Percentiles rank a stretch among this genome's conserved stretches.
Evolutionary conservation across 2,113 vertebrate genomes (phyloP).

Genomic region (Glaucomys volans): DNA sequence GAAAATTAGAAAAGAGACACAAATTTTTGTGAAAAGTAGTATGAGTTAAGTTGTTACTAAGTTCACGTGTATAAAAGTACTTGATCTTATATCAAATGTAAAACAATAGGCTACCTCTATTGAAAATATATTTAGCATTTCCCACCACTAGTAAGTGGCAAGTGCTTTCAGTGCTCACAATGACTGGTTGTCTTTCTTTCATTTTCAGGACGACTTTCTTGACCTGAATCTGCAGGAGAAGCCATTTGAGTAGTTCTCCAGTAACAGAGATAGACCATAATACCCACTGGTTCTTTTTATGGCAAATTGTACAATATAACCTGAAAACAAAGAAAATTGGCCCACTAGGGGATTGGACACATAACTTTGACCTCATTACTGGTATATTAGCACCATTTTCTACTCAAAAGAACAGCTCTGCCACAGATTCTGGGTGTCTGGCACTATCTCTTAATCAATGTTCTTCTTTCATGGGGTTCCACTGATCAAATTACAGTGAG

Average conservation of each 20-base stretch:
- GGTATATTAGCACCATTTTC: neutral
- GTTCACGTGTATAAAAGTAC: neutral
- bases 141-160: neutral
- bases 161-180: neutral
- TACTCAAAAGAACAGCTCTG: neutral
- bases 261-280: neutral
- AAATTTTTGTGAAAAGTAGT: neutral
- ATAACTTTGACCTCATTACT: constrained; percentile 20
- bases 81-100: neutral
- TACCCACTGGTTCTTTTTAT: neutral
- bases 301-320: neutral
- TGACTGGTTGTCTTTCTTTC: neutral
- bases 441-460: neutral
- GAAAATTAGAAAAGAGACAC: neutral
- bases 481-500: neutral
- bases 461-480: neutral
- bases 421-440: neutral
- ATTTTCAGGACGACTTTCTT: neutral
- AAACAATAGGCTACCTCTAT: neutral
- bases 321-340: constrained; percentile 36
- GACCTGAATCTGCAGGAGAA: neutral
- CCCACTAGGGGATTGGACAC: neutral
- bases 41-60: neutral
- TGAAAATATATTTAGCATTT: constrained; percentile 16
- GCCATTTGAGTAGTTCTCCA: neutral